Evolutionary conservation across 2,797 vertebrate genomes (phyloP).

Genomic region (Paratrypauchen microcephalus): DNA sequence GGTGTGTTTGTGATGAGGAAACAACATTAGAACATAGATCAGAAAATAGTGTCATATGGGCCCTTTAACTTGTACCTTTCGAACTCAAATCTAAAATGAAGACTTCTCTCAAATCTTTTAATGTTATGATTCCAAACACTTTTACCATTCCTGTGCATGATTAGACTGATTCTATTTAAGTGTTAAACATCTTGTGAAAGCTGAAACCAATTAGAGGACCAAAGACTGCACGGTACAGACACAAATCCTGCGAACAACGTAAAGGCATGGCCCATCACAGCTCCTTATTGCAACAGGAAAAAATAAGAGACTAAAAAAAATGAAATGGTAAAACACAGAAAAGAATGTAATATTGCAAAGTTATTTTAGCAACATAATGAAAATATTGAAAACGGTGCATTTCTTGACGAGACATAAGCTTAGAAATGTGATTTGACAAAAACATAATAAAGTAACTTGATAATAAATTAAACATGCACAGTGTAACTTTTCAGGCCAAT

Average conservation of each 20-base stretch:
- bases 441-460: too few species aligned
- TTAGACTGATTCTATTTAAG: neutral
- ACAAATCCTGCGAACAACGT: conserved; percentile 31
- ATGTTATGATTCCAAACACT: neutral
- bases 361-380: neutral
- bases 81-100: too few species aligned
- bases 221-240: neutral
- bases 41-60: too few species aligned
- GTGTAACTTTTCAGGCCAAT: too few species aligned
- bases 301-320: neutral
- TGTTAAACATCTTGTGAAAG: too few species aligned
- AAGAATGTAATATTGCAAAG: neutral
- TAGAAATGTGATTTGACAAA: neutral
- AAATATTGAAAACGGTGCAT: too few species aligned
- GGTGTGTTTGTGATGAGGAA: too few species aligned
- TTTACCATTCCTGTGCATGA: neutral
- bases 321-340: neutral
- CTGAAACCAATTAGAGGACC: too few species aligned
- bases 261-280: conserved; percentile 4
- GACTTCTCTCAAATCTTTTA: neutral
- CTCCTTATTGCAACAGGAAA: conserved; percentile 63
- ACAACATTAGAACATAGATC: too few species aligned
- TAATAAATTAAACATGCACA: too few species aligned
- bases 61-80: too few species aligned
- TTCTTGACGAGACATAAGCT: neutral